Conservation (phyloP, 2,888 invertebrate species). For the Rotaria sp. region DNA sequence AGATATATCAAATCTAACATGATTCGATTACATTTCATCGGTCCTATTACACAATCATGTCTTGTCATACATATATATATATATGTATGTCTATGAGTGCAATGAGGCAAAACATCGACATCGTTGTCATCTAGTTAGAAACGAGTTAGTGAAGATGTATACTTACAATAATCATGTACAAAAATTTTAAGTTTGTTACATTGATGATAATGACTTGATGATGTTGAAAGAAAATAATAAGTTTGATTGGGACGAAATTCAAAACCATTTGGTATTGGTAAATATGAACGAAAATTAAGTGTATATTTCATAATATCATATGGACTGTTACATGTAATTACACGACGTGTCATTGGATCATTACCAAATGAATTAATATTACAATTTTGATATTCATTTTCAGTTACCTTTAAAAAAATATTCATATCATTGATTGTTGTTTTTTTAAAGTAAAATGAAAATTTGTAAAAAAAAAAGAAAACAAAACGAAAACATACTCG, state of each 20-base stretch:
- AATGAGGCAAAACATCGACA: background rate
- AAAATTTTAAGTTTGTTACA: background rate
- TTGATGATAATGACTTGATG: background rate
- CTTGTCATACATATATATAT: background rate
- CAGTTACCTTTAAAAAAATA: background rate
- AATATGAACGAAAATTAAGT: conserved; percentile 2
- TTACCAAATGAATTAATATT: background rate
- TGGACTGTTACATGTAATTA: conserved; percentile 4
- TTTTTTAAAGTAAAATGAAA: background rate
- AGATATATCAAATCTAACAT: background rate
- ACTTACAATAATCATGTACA: conserved; percentile 17
- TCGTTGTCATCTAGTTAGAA: background rate
- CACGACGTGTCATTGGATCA: background rate
- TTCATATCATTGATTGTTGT: background rate
- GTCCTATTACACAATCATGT: background rate
- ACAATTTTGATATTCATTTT: conserved; percentile 3
- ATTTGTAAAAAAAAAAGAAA: no score
- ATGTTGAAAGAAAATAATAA: conserved; percentile 11
- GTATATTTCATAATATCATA: conserved; percentile 29
- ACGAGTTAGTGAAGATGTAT: background rate
- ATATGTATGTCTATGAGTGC: background rate
- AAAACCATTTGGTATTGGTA: conserved; percentile 19
- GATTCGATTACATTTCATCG: conserved; percentile 3
- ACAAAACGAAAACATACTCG: background rate
- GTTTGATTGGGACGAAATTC: conserved; percentile 7